Percentiles rank a stretch among this genome's conserved stretches.
Conservation (phyloP, 1,140 invertebrate species). For the Pogonus chalceus region DNA sequence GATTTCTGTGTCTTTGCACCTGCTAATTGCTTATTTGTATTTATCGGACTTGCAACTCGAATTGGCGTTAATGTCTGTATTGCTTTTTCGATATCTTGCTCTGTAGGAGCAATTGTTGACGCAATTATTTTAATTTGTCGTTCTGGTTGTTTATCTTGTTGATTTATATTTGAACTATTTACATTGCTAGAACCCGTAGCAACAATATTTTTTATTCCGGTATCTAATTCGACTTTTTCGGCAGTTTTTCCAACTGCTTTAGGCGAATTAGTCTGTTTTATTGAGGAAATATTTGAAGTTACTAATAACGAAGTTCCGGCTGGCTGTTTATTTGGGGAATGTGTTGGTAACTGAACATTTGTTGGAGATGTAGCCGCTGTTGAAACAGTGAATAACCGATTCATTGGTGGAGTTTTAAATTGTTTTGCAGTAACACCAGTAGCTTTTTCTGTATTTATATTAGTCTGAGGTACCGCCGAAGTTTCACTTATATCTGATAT, state of each 20-base stretch:
- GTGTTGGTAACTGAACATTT: slow-evolving; percentile 8
- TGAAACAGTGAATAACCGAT: not conserved
- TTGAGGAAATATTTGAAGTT: not conserved
- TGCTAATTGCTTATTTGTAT: slow-evolving; percentile 12
- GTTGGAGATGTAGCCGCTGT: not conserved
- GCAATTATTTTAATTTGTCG: not conserved
- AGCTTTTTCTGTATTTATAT: slow-evolving; percentile 4
- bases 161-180: not conserved
- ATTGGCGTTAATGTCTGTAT: slow-evolving; percentile 24
- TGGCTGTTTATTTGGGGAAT: not conserved
- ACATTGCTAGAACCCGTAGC: not conserved
- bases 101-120: slow-evolving; percentile 14
- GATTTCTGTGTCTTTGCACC: slow-evolving; percentile 20
- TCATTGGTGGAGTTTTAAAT: not conserved
- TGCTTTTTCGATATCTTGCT: slow-evolving; percentile 27
- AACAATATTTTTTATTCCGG: not conserved
- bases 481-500: too few species aligned
- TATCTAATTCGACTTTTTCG: slow-evolving; percentile 2
- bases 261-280: slow-evolving; percentile 1
- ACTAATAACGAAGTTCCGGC: slow-evolving; percentile 6
- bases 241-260: not conserved
- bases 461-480: too few species aligned
- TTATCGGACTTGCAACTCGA: slow-evolving; percentile 14
- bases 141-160: not conserved
- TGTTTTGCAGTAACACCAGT: not conserved